Percentiles rank a stretch among this genome's conserved stretches.
These are phyloP conservation scores for Parotia lawesii DNA, from an alignment of 2,113 vertebrate species.

Conservation along the genomic window DNA sequence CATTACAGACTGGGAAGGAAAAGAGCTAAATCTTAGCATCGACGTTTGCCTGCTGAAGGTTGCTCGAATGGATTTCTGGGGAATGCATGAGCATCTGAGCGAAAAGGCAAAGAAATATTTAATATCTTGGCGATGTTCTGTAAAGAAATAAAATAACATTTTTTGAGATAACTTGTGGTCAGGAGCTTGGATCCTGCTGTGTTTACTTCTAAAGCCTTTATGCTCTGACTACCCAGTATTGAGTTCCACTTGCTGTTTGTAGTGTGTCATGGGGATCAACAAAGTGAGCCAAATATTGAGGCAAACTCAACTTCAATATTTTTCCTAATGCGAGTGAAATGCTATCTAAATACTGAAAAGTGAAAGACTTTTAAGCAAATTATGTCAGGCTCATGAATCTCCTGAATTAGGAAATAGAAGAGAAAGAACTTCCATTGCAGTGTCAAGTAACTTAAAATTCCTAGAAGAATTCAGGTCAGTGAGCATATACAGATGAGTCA, in stretches of 20 bases:
- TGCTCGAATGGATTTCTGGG: not conserved
- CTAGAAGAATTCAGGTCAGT: slow-evolving; percentile 33
- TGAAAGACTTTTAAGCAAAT: not conserved
- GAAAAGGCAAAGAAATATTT: not conserved
- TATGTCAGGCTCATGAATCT: not conserved
- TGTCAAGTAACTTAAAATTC: slow-evolving; percentile 33
- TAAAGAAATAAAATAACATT: not conserved
- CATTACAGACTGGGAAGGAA: not conserved
- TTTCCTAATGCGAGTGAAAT: slow-evolving; percentile 1
- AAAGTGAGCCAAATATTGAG: not conserved
- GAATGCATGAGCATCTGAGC: not conserved
- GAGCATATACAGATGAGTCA: not conserved
- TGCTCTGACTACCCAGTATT: not conserved
- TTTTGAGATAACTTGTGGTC: not conserved
- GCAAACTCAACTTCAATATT: not conserved
- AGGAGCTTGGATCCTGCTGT: not conserved
- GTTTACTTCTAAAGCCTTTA: not conserved
- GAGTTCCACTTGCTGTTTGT: not conserved
- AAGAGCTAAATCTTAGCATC: not conserved
- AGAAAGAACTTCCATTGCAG: not conserved
- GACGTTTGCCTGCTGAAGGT: not conserved
- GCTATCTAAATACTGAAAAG: not conserved
- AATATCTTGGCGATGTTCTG: not conserved
- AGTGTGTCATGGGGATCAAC: not conserved
- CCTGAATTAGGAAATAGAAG: not conserved